phyloP scores from a whole-genome alignment of 2,888 invertebrate species.

The Harmothoe impar region DNA sequence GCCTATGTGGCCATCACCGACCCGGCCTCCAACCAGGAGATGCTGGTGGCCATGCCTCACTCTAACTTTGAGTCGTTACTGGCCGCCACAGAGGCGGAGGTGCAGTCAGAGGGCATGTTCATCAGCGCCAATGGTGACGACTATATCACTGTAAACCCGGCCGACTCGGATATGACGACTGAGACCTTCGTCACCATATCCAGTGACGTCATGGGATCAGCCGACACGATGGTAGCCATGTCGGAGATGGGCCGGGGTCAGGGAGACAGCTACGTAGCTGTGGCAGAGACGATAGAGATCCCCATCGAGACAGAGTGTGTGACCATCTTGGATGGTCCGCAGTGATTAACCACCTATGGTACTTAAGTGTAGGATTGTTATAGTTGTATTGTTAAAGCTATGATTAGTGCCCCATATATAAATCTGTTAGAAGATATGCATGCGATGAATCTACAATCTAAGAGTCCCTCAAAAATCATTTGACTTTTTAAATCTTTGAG shows the following conservation, averaged over 20 bases:
- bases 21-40: constrained; percentile 62
- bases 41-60: constrained; percentile 55
- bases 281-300: constrained; percentile 64
- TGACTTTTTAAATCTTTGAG: too few species aligned
- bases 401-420: too few species aligned
- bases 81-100: constrained; percentile 7
- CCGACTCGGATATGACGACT: neutral
- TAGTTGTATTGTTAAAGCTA: too few species aligned
- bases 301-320: constrained; percentile 61
- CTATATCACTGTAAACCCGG: constrained; percentile 49
- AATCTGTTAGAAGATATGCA: too few species aligned
- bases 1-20: constrained; percentile 63
- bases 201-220: neutral
- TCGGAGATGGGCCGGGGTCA: neutral
- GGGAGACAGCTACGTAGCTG: neutral
- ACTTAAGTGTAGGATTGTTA: too few species aligned
- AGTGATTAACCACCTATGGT: neutral
- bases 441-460: too few species aligned
- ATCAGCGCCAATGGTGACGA: neutral
- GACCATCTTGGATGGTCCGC: neutral
- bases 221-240: neutral
- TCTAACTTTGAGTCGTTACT: constrained; percentile 63
- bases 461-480: too few species aligned
- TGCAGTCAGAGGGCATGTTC: neutral
- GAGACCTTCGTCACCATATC: neutral